Evolutionary conservation across 2,797 vertebrate genomes (phyloP), one percentile per base, ranked within the genome.

Genomic region (Hoplostethus atlanticus): DNA sequence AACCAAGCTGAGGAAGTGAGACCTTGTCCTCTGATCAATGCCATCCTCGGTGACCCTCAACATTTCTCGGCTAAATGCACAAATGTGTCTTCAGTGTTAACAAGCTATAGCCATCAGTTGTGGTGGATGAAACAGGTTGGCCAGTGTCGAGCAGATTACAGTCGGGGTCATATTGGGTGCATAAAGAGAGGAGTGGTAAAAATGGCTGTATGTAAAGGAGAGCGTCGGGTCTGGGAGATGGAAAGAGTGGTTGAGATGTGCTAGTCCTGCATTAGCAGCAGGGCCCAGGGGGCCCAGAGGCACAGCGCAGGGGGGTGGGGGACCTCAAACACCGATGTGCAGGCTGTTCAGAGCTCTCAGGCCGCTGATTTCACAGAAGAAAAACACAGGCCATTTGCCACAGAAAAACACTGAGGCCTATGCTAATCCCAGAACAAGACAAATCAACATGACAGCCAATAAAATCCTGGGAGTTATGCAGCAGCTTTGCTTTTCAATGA

Each of bases 301-400:
- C 64, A 70, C 30, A 62, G 66, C 71, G 71, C 58, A 4, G 64
- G 63, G 60, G 36, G n/a, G 40, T 3, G 57, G 60, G 13, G 47
- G 80, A 58, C 69, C 81, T 86, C 77, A 84, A 79, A 91, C 86
- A 79, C 83, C 66, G 56, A 81, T 79, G 65, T 74, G 76, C 38
- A 56, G 73, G 8, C 71, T 81, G 80, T 80, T 76, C 71, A 6
- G 72, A 68, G 79, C 84, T 84, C 76, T 87, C 59, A 66, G 79
- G 67, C 75, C 84, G 71, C 72, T 73, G 86, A 90, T 87, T 90
- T 92, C 80, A 87, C 86, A 82, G 86, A 63, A 25, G 5, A 70
- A 75, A 86, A 85, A 89, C 89, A 92, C 73, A 89, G 78, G 77
- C 87, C 90, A 92, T 92, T 92, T 91, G 86, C 83, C 87, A 86